These are phyloP conservation scores for Cossypha caffra DNA, from an alignment of 2,797 vertebrate species.

Conservation along the genomic window DNA sequence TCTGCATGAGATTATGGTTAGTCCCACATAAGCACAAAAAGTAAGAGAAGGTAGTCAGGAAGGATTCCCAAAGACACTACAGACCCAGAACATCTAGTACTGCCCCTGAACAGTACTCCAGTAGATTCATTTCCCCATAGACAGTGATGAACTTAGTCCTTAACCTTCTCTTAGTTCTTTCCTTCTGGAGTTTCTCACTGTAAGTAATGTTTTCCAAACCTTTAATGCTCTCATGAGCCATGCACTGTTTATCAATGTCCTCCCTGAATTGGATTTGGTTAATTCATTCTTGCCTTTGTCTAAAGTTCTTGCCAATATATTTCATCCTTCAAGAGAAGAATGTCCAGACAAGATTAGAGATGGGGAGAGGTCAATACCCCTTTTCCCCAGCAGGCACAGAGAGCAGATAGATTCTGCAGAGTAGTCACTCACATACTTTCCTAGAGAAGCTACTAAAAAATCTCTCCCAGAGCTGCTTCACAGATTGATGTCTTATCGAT, in stretches of 20 bases:
- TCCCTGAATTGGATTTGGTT: slow-evolving; percentile 9
- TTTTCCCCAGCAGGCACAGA: neutral
- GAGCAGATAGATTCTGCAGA: neutral
- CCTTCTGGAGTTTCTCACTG: slow-evolving; percentile 4
- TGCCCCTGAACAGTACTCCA: neutral
- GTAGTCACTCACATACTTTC: neutral
- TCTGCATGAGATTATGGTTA: neutral
- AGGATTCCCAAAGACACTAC: neutral
- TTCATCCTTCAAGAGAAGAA: slow-evolving; percentile 5
- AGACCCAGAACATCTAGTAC: neutral
- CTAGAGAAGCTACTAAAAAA: slow-evolving; percentile 20
- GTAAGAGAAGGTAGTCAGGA: neutral
- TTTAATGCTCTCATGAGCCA: neutral
- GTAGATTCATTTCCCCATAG: neutral
- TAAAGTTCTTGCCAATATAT: slow-evolving; percentile 28
- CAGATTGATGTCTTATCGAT: slow-evolving; percentile 63
- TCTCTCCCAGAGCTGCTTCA: slow-evolving; percentile 34
- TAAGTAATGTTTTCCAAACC: slow-evolving; percentile 25
- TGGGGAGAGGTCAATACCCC: neutral
- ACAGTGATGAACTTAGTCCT: neutral
- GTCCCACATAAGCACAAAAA: neutral
- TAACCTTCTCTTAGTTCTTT: neutral
- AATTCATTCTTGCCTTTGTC: slow-evolving; percentile 29
- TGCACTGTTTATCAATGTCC: slow-evolving; percentile 32
- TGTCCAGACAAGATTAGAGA: neutral